Evolutionary conservation across 2,888 invertebrate genomes (phyloP).

Genomic region (Microctonus brassicae): DNA sequence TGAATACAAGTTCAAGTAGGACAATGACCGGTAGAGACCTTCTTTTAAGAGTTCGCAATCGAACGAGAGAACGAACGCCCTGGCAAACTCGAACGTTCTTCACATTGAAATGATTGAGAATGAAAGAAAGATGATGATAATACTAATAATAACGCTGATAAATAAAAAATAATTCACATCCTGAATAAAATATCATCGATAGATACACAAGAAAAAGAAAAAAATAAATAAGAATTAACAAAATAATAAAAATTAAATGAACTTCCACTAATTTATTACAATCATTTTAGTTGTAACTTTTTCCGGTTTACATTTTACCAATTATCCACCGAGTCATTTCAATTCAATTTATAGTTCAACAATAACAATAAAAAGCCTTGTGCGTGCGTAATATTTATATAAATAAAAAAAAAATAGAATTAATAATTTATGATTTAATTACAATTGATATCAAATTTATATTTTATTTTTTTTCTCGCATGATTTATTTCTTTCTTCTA

Average conservation of each 20-base stretch:
- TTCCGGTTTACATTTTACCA: conserved; percentile 61
- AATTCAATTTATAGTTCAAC: not conserved
- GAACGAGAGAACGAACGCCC: conserved; percentile 33
- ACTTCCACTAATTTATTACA: conserved; percentile 63
- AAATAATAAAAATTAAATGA: too few relatives aligned
- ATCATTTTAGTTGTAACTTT: conserved; percentile 56
- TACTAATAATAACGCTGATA: conserved; percentile 1
- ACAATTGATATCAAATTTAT: not conserved
- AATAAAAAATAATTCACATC: not conserved
- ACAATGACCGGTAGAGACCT: conserved; percentile 70
- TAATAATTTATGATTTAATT: not conserved
- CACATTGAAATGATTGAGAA: not conserved
- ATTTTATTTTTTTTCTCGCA: not conserved
- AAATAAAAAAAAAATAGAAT: too few relatives aligned
- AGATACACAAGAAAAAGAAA: conserved; percentile 37
- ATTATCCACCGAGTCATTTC: conserved; percentile 19
- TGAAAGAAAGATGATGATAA: not conserved
- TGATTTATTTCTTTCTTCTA: not conserved
- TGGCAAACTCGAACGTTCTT: conserved; percentile 18
- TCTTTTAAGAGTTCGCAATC: conserved; percentile 62
- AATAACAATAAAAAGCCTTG: not conserved
- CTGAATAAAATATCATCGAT: conserved; percentile 36
- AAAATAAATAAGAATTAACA: conserved; percentile 46
- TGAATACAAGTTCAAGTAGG: conserved; percentile 60
- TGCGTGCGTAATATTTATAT: not conserved